Evolutionary conservation across 1,140 invertebrate genomes (phyloP).

Genomic region (Homalodisca vitripennis): DNA sequence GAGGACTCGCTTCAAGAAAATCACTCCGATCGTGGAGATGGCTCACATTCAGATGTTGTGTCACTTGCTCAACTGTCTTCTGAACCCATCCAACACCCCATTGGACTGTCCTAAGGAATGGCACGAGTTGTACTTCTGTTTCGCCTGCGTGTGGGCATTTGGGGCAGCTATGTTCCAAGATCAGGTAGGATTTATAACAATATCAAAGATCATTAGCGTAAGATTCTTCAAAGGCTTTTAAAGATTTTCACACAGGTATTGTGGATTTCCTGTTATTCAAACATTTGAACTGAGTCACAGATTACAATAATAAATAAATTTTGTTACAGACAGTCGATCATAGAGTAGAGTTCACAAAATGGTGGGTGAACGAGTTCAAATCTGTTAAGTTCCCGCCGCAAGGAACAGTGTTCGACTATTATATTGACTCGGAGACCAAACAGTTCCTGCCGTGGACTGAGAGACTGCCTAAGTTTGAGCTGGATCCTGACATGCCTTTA

Average conservation of each 20-base stretch:
- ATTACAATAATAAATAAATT: too few relatives aligned
- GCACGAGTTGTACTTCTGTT: conserved; percentile 95
- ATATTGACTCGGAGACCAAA: conserved; percentile 86
- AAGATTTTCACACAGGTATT: too few relatives aligned
- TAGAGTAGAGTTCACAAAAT: conserved; percentile 90
- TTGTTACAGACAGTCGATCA: conserved; percentile 61
- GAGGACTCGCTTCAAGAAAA: conserved; percentile 87
- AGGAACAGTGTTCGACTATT: conserved; percentile 96
- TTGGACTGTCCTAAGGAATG: conserved; percentile 90
- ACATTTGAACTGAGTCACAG: not conserved
- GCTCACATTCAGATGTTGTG: conserved; percentile 93
- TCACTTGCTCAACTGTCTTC: conserved; percentile 80
- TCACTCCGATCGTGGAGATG: conserved; percentile 92
- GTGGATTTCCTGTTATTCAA: not conserved
- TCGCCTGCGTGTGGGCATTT: conserved; percentile 95
- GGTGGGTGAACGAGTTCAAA: conserved; percentile 97
- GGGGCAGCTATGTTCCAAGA: conserved; percentile 94
- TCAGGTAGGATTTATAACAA: conserved; percentile 63
- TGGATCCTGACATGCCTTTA: conserved; percentile 88
- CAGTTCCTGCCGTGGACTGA: conserved; percentile 89
- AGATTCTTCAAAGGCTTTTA: too few relatives aligned
- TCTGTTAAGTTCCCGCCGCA: conserved; percentile 87
- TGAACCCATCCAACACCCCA: conserved; percentile 81
- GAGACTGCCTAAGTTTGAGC: conserved; percentile 83
- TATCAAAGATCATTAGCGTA: too few relatives aligned